These are phyloP conservation scores for Thamnophis sirtalis DNA, from an alignment of 2,113 vertebrate species.

Conservation along the genomic window DNA sequence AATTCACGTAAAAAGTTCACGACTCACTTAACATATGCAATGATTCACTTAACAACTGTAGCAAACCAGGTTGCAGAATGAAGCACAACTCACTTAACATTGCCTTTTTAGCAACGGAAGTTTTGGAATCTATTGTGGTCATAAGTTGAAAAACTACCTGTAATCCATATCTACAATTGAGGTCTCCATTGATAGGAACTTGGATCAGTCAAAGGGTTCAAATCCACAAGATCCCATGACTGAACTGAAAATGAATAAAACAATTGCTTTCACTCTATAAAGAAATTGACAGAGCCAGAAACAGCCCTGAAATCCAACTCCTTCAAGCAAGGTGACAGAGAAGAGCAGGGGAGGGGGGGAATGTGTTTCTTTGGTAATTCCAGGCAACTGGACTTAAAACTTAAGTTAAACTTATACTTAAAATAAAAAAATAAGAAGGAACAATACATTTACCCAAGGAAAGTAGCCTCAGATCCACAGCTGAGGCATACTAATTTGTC, in stretches of 20 bases:
- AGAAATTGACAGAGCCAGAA: neutral
- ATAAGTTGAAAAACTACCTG: neutral
- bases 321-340: neutral
- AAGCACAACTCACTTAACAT: neutral
- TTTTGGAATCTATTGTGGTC: neutral
- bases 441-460: neutral
- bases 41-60: neutral
- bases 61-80: neutral
- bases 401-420: neutral
- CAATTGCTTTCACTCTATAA: neutral
- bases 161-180: neutral
- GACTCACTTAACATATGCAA: neutral
- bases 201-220: neutral
- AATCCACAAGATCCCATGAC: neutral
- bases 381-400: no score
- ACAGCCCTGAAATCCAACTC: neutral
- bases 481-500: fast-evolving
- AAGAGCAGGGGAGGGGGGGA: fast-evolving
- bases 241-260: neutral
- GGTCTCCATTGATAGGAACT: neutral
- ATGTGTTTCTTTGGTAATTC: neutral
- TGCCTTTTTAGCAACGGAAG: neutral
- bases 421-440: fast-evolving
- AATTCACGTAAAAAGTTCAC: neutral
- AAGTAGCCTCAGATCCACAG: neutral